Evolutionary conservation across 2,888 invertebrate species (phyloP).

Genomic region (Microctonus brassicae): DNA sequence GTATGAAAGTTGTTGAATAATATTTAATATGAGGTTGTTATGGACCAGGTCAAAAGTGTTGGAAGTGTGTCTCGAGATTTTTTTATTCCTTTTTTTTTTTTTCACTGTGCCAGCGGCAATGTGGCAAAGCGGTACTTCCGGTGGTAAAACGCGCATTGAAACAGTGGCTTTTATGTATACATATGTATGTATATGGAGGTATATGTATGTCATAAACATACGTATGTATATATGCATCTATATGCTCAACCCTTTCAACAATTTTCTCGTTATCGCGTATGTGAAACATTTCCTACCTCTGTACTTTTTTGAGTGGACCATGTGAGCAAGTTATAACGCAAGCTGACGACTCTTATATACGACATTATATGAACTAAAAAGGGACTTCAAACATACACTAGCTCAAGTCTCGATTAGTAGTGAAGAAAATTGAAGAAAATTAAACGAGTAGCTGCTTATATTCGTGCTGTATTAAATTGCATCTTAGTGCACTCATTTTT

Average conservation of each 20-base stretch:
- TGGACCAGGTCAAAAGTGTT: background rate
- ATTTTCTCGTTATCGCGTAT: slow-evolving; percentile 48
- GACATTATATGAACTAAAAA: background rate
- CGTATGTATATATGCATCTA: too few relatives aligned
- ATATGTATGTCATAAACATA: slow-evolving; percentile 37
- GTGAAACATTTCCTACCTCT: background rate
- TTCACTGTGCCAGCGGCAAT: background rate
- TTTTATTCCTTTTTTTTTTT: background rate
- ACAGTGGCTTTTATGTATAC: background rate
- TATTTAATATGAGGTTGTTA: background rate
- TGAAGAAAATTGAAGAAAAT: slow-evolving; percentile 20
- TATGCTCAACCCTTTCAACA: slow-evolving; percentile 65
- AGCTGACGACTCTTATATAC: background rate
- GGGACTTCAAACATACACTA: background rate
- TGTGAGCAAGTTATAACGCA: background rate
- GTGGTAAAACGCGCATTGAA: background rate
- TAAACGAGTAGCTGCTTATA: background rate
- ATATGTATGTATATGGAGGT: background rate
- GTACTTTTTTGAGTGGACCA: background rate
- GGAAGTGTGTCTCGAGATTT: background rate
- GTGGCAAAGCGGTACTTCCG: background rate
- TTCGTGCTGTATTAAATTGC: background rate
- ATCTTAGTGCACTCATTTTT: too few relatives aligned
- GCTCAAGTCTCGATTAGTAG: slow-evolving; percentile 27
- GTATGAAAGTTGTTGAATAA: background rate